Evolutionary conservation across 64 coral and sea anemone genomes (phyloP).

Genomic region (Trachythela sp.): DNA sequence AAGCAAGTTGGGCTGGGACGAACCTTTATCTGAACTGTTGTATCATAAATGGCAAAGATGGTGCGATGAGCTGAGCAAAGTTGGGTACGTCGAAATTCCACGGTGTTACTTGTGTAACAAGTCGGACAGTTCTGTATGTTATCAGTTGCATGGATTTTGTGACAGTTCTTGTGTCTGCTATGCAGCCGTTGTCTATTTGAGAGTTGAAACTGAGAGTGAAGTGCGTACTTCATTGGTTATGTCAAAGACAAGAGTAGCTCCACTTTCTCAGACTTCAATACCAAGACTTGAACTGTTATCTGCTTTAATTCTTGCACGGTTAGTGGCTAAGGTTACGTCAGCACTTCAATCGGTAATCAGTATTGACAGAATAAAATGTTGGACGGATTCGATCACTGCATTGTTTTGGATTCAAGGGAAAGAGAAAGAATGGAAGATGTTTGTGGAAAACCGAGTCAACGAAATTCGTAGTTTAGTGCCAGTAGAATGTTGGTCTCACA

Average conservation of each 20-base stretch:
- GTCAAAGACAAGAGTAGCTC: slow-evolving; percentile 52
- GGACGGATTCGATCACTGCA: slow-evolving; percentile 46
- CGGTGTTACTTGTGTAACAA: slow-evolving; percentile 20
- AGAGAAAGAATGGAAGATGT: slow-evolving; percentile 55
- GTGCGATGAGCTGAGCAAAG: slow-evolving; percentile 32
- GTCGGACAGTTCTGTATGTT: not conserved
- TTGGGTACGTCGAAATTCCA: slow-evolving; percentile 7
- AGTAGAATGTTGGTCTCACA: slow-evolving; percentile 41
- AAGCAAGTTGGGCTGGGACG: slow-evolving; percentile 33
- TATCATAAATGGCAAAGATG: slow-evolving; percentile 37
- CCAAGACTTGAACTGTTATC: slow-evolving; percentile 43
- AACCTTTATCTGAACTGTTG: slow-evolving; percentile 30
- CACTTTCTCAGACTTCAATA: slow-evolving; percentile 21
- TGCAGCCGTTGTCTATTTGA: slow-evolving; percentile 31
- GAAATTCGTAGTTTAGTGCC: slow-evolving; percentile 42
- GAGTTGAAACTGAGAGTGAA: not conserved
- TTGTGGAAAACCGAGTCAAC: slow-evolving; percentile 52
- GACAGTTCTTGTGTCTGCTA: slow-evolving; percentile 36
- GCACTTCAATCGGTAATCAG: slow-evolving; percentile 20
- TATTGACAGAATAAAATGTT: slow-evolving; percentile 34
- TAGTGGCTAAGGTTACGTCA: slow-evolving; percentile 18
- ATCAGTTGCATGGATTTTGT: slow-evolving; percentile 54
- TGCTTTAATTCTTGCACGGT: slow-evolving; percentile 38
- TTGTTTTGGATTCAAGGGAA: slow-evolving; percentile 44
- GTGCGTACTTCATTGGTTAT: slow-evolving; percentile 34